Evolutionary conservation across 2,797 vertebrate species (phyloP).

Genomic region (Trematomus bernacchii): DNA sequence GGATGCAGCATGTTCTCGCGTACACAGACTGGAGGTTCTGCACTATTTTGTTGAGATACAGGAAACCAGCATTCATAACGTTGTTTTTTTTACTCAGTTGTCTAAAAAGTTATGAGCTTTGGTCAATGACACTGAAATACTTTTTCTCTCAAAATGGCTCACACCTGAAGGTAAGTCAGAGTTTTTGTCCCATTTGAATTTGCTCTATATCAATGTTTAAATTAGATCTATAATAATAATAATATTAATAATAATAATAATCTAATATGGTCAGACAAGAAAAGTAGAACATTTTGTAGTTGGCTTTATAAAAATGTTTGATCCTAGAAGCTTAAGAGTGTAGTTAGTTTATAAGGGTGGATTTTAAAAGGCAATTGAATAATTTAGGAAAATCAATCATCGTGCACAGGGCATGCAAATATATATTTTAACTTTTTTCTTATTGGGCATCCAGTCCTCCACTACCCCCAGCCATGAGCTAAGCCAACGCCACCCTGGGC

Average conservation of each 20-base stretch:
- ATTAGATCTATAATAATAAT: neutral
- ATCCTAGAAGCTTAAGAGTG: too few species aligned
- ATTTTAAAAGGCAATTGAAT: neutral
- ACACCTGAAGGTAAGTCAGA: conserved; percentile 60
- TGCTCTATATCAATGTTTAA: neutral
- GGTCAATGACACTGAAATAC: conserved; percentile 25
- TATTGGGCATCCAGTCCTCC: conserved; percentile 30
- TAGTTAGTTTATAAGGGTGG: neutral
- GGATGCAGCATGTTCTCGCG: conserved; percentile 41
- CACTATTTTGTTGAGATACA: conserved; percentile 7
- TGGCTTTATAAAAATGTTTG: neutral
- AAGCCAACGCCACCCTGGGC: conserved; percentile 57
- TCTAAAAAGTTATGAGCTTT: conserved; percentile 14
- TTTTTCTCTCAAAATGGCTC: conserved; percentile 40
- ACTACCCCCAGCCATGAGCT: conserved; percentile 69
- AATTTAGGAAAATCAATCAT: neutral
- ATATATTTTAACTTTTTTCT: neutral
- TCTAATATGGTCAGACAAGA: neutral
- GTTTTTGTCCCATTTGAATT: neutral
- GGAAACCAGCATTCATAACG: conserved; percentile 1
- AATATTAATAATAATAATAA: neutral
- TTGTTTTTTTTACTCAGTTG: conserved; percentile 18
- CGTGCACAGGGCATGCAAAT: neutral
- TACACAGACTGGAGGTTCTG: neutral
- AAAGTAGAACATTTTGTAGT: neutral